Evolutionary conservation across 2,888 invertebrate genomes (phyloP).

Genomic region (Cerastoderma edule): DNA sequence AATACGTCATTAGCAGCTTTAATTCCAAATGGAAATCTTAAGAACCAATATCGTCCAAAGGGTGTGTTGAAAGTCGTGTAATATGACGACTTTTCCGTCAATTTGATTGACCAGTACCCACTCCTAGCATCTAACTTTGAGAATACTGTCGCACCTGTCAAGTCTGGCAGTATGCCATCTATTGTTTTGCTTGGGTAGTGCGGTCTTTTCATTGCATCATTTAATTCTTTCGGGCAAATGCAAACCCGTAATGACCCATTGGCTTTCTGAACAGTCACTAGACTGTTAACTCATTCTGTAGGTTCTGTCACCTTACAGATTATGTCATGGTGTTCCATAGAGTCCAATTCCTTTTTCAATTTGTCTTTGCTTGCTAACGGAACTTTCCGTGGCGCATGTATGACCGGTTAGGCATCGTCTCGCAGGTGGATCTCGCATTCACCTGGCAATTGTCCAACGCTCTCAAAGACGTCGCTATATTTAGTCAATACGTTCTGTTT

Average conservation of each 20-base stretch:
- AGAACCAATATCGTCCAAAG: constrained; percentile 33
- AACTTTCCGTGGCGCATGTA: no score
- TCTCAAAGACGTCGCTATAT: no score
- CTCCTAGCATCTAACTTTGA: constrained; percentile 28
- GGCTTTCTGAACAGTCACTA: no score
- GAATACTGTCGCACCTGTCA: constrained; percentile 10
- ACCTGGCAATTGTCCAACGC: not conserved
- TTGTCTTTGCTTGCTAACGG: no score
- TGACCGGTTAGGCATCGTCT: no score
- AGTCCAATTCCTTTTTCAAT: no score
- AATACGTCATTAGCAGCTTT: constrained; percentile 29
- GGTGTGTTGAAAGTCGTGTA: constrained; percentile 46
- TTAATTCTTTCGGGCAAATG: not conserved
- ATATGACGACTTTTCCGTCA: constrained; percentile 32
- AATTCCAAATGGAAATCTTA: constrained; percentile 59
- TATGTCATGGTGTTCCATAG: no score
- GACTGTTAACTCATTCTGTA: no score
- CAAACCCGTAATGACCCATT: no score
- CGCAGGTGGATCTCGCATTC: no score
- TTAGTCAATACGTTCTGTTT: not conserved
- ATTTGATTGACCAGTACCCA: constrained; percentile 46
- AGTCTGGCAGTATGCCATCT: constrained; percentile 8
- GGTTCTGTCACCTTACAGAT: no score
- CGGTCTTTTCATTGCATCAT: constrained; percentile 6
- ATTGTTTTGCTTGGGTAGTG: constrained; percentile 10